Evolutionary conservation across 2,797 vertebrate genomes (phyloP), one percentile per base, ranked within the genome.

Genomic region (Sebastes kiyomatsui): DNA sequence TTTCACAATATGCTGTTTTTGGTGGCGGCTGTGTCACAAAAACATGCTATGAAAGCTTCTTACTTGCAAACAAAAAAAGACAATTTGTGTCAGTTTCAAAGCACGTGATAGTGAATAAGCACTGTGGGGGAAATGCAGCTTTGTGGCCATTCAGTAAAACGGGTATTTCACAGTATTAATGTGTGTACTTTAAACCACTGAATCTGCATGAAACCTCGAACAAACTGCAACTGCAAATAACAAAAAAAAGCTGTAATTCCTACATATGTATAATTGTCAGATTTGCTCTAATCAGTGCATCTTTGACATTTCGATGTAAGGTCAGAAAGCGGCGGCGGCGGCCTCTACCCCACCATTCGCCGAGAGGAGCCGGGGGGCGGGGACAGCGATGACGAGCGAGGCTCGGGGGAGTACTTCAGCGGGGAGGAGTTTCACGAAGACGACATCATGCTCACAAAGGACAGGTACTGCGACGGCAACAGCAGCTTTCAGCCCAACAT

Each of bases 391-490:
- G 97, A 98, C 7, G 95, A 97, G 59, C 92, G 14, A 67, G 97
- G 94, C 77, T 90, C 96, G 0, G 96, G 93, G 66, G 97, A 98
- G 7, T 98, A 97, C 90, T 97, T 94, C 91, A 99, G 98, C n/a
- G 96, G 97, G 16, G 98, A 99, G 35, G 98, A 99, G 69, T 96
- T 95, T 88, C 96, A 96, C 0, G 97, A 98, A 68, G 97, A 98
- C 0, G 96, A 97, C 86, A 96, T 95, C 88, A 97, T 97, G 73
- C 92, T 97, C 27, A 92, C 97, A 10, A 94, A 91, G 82, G 96
- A 96, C 91, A 97, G 97, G 98, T 98, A 89, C 89, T 71, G 38
- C 8, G 27, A 55, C 2, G 16, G 5, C 30, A 67, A 30, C 20
- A 35, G 10, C 33, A 67, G 28, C 14, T 38, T 30, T 32, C 7